Evolutionary conservation across 2,113 vertebrate species (phyloP).

Genomic region (Triplophysa tibetana): DNA sequence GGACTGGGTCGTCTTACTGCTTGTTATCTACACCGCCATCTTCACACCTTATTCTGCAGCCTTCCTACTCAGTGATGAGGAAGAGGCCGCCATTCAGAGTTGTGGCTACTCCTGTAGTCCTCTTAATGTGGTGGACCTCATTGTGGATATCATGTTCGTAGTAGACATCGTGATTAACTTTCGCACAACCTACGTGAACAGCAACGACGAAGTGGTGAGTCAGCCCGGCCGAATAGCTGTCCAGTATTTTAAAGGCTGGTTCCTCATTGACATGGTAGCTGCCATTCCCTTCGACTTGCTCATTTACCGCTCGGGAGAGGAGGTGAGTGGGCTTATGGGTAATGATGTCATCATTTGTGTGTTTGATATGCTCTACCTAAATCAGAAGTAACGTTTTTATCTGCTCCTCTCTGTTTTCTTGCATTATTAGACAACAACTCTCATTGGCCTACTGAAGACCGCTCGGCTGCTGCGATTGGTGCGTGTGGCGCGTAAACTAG

Average conservation of each 20-base stretch:
- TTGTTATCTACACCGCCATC: constrained; percentile 89
- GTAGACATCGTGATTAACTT: constrained; percentile 92
- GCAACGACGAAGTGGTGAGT: constrained; percentile 91
- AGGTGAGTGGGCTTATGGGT: constrained; percentile 66
- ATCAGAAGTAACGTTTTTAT: not conserved
- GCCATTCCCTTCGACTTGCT: constrained; percentile 91
- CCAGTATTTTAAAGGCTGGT: constrained; percentile 94
- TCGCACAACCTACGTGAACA: constrained; percentile 89
- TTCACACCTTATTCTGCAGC: constrained; percentile 88
- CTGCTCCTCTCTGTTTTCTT: not conserved
- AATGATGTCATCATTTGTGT: not conserved
- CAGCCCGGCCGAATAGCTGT: constrained; percentile 83
- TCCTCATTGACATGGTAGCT: constrained; percentile 92
- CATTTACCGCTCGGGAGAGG: constrained; percentile 88
- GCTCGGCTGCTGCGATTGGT: constrained; percentile 85
- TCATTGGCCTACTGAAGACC: constrained; percentile 88
- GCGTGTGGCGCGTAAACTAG: constrained; percentile 85
- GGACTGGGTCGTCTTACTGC: constrained; percentile 90
- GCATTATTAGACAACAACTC: constrained; percentile 67
- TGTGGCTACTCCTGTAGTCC: constrained; percentile 85
- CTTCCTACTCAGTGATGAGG: constrained; percentile 82
- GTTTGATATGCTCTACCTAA: not conserved
- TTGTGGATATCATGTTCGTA: constrained; percentile 93
- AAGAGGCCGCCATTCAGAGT: constrained; percentile 67
- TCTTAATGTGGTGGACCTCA: constrained; percentile 85